Base-by-base conservation (phyloP, 2,888 invertebrate genomes). In the Luperina nickerlii region DNA sequence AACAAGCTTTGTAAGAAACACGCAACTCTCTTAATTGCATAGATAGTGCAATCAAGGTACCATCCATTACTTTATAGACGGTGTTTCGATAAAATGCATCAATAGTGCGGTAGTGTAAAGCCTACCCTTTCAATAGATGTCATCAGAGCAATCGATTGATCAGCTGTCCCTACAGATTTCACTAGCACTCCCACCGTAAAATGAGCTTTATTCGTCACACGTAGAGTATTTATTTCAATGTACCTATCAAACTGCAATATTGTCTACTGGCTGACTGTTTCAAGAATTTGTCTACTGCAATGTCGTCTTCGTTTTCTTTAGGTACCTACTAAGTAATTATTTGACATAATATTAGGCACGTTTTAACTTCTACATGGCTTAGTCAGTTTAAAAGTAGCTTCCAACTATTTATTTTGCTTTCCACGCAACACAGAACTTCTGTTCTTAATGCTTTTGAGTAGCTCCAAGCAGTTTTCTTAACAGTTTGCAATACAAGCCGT, bases 201-300 rank as follows among this genome's bases (percentile, higher is more conserved):
- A 74, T 32, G 18, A 76, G 62, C 57, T 72, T 71, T 81, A 76
- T 72, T 2, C 9, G 2, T 15, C 15, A 20, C n/a, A 20, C 6
- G 9, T 60, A 72, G 42, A 68, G 42, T 6, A 51, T 18, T 45
- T 0, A 69, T 69, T 73, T 38, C 32, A 62, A 45, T 54, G 42
- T 38, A 38, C 38, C 38, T 20, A 54, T 20, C 8, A 18, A 32
- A 6, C 11, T 66, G 45, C 13, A 60, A 81, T 72, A 72, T 69
- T 68, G 3, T n/a, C n/a, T 62, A 27, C 9, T 48, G 62, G 32
- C 15, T 62, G 45, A 62, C 54, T 27, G 45, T 48, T 63, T 18
- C 18, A 27, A 62, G n/a, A 57, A 60, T 27, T 76, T 48, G 66
- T 71, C 48, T 42, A 38, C 57, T 48, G 6, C 48, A 81, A 24